Evolutionary conservation across 35 echinoderm and acorn worm species (phyloP).

Genomic region (Ptychodera flava): DNA sequence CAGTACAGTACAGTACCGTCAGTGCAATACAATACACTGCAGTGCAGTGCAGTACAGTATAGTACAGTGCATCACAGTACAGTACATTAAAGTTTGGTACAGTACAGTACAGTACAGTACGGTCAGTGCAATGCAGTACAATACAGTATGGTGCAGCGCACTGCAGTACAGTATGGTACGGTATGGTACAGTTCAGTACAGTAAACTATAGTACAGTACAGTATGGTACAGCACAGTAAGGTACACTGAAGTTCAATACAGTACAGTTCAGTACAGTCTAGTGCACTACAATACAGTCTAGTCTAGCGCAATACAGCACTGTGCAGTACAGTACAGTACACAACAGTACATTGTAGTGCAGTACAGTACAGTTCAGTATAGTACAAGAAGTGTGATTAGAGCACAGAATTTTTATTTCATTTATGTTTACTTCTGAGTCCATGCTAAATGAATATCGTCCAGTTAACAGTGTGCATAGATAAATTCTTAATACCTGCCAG

Average conservation of each 20-base stretch:
- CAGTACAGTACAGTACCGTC: no score
- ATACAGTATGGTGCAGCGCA: background rate
- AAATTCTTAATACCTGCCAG: no score
- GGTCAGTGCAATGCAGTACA: background rate
- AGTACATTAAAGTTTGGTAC: background rate
- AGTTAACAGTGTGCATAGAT: no score
- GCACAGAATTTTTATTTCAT: no score
- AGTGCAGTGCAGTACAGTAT: no score
- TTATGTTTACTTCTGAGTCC: no score
- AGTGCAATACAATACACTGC: no score
- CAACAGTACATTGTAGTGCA: background rate
- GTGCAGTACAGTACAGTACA: background rate
- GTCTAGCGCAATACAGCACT: background rate
- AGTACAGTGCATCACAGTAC: background rate
- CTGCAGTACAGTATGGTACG: background rate
- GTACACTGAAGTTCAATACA: background rate
- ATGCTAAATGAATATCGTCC: no score
- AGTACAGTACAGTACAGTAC: background rate
- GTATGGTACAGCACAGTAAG: background rate
- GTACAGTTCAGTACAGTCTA: background rate
- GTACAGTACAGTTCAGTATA: background rate
- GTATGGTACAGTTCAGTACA: background rate
- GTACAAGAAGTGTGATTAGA: no score
- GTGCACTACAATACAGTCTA: background rate
- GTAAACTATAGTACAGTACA: background rate